phyloP scores from a whole-genome alignment of 1,140 invertebrate species.

The Hesperophylax magnus region DNA sequence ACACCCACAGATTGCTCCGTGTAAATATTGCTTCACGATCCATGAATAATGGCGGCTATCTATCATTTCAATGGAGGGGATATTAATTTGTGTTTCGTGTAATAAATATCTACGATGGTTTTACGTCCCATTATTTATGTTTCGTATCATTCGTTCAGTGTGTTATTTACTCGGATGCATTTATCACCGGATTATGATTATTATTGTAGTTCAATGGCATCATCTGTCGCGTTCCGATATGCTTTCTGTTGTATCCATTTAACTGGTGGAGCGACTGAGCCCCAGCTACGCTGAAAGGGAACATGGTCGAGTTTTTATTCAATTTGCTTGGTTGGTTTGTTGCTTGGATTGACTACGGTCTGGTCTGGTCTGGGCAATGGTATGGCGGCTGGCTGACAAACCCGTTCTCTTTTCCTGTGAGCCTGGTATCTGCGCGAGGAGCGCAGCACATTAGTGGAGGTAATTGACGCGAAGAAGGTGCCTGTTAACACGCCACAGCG shows the following conservation, averaged over 20 bases:
- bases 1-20: not conserved
- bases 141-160: constrained; percentile 6
- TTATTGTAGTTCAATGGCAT: constrained; percentile 2
- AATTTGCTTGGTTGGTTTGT: too few species aligned
- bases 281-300: not conserved
- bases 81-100: constrained; percentile 1
- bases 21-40: not conserved
- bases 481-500: constrained; percentile 47
- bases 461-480: constrained; percentile 51
- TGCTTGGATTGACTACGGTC: not conserved
- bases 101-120: not conserved
- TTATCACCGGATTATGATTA: not conserved
- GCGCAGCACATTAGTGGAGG: constrained; percentile 47
- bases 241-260: not conserved
- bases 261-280: not conserved
- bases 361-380: not conserved
- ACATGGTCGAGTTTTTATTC: not conserved
- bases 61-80: not conserved
- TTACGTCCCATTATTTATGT: constrained; percentile 9
- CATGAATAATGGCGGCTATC: constrained; percentile 3
- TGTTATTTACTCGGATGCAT: constrained; percentile 1
- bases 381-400: not conserved
- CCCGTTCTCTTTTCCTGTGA: constrained; percentile 11
- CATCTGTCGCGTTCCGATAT: not conserved
- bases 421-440: constrained; percentile 18